A percentile compares a stretch with the other conserved stretches of the same genome.
These are phyloP conservation scores for Pedionomus torquatus DNA, from an alignment of 2,113 vertebrate genomes.

Conservation along the genomic window DNA sequence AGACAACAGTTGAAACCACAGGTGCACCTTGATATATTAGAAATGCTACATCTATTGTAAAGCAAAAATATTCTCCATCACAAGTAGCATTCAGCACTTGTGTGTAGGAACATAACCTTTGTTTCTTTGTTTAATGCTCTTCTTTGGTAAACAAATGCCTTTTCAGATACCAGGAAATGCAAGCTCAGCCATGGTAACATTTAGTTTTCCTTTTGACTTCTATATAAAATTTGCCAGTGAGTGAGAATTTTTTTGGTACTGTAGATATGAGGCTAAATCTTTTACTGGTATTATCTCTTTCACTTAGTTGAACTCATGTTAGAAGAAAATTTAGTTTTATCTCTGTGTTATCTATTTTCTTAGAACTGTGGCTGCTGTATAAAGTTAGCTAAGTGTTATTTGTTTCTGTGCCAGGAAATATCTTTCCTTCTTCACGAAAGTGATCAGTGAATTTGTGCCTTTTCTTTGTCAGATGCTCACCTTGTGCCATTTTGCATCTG, in stretches of 20 bases:
- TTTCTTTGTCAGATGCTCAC: neutral
- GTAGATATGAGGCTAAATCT: neutral
- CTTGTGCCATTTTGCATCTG: neutral
- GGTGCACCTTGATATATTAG: neutral
- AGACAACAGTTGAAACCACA: neutral
- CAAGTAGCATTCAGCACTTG: neutral
- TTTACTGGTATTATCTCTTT: neutral
- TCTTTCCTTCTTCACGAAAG: neutral
- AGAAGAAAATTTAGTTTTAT: neutral
- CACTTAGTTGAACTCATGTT: neutral
- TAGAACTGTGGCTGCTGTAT: neutral
- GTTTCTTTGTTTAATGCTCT: neutral
- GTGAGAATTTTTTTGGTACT: neutral
- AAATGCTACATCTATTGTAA: neutral
- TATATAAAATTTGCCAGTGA: neutral
- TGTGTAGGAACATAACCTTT: neutral
- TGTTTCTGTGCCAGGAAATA: neutral
- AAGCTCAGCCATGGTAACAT: neutral
- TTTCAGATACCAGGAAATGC: constrained; percentile 1
- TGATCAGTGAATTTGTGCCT: neutral
- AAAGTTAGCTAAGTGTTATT: neutral
- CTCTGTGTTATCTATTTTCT: neutral
- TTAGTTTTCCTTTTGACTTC: neutral
- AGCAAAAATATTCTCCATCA: neutral
- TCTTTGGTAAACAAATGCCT: constrained; percentile 10